A percentile compares a stretch with the other conserved stretches of the same genome.
phyloP scores from a whole-genome alignment of 2,113 vertebrate genomes.

The Thunnus thynnus region DNA sequence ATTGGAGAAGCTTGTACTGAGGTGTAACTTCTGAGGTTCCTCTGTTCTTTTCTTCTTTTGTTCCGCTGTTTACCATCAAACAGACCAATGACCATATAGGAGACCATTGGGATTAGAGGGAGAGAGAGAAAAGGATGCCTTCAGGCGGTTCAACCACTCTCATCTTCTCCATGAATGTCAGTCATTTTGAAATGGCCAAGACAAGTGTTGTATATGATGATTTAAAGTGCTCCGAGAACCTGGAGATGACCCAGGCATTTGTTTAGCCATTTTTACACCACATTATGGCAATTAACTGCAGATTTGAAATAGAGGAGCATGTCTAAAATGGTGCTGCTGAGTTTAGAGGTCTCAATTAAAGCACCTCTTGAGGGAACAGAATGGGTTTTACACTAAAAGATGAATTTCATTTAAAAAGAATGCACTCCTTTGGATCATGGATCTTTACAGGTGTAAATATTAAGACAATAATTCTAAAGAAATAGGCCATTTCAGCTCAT shows the following conservation, averaged over 20 bases:
- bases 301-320: not conserved
- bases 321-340: constrained; percentile 13
- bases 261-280: not conserved
- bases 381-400: constrained; percentile 3
- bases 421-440: no score
- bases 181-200: constrained; percentile 35
- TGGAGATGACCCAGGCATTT: not conserved
- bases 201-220: constrained; percentile 30
- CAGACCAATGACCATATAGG: constrained; percentile 35
- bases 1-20: constrained; percentile 24
- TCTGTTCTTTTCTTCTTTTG: constrained; percentile 39
- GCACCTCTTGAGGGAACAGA: not conserved
- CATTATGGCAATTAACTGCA: constrained; percentile 17
- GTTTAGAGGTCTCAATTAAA: constrained; percentile 1
- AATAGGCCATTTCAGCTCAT: constrained; percentile 15
- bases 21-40: constrained; percentile 47
- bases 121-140: constrained; percentile 38
- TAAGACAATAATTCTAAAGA: not conserved
- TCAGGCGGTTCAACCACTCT: constrained; percentile 41
- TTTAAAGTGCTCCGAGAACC: constrained; percentile 18
- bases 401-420: not conserved
- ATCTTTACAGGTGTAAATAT: not conserved
- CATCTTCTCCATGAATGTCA: constrained; percentile 36
- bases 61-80: constrained; percentile 64
- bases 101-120: constrained; percentile 23